Evolutionary conservation across 1,140 invertebrate genomes (phyloP), one percentile per base, ranked within the genome.

Genomic region (Adoxophyes honmai): DNA sequence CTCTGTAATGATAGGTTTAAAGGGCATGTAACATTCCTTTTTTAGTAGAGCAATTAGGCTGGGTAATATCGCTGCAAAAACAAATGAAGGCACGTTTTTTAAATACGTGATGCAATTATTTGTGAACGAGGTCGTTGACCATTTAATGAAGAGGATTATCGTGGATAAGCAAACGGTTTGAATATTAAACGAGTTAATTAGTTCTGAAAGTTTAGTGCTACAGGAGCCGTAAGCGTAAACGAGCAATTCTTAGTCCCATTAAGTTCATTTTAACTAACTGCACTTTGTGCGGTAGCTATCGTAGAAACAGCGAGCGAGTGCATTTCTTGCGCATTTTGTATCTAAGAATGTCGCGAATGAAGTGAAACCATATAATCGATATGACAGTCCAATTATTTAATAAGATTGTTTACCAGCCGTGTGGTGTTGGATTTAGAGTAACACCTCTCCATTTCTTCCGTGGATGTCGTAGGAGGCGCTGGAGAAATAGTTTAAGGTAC

Each of bases 241-340:
- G 39, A 18, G 39, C 16, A 44, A 44, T 44, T 44, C 39, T 44
- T 21, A 13, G 4, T 14, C 6, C 6, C 8, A 55, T 37, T 55
- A 70, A 66, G 60, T 70, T 66, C 61, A 70, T 70, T 70, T n/a
- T 57, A 60, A 62, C 64, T 60, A 69, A 60, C 60, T 38, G 65
- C 52, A 53, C 52, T 57, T 64, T 70, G 64, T 70, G 64, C 64
- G 57, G 64, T 64, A n/a, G n/a, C n/a, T n/a, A 61, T 60, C 60
- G 21, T 34, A 34, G n/a, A 1, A 34, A n/a, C n/a, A 11, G 28
- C 8, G 6, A 9, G 36, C 56, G 48, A 16, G 35, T 59, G 60
- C 64, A 70, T 64, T 66, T 62, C 9, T 37, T 16, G 34, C 52
- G 36, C 15, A 1, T 54, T 35, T 37, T 6, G 21, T 28, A n/a